Percentiles rank a stretch among this genome's conserved stretches.
These are phyloP conservation scores for Ceratosolen solmsi DNA, from an alignment of 1,140 invertebrate species.

Conservation along the genomic window DNA sequence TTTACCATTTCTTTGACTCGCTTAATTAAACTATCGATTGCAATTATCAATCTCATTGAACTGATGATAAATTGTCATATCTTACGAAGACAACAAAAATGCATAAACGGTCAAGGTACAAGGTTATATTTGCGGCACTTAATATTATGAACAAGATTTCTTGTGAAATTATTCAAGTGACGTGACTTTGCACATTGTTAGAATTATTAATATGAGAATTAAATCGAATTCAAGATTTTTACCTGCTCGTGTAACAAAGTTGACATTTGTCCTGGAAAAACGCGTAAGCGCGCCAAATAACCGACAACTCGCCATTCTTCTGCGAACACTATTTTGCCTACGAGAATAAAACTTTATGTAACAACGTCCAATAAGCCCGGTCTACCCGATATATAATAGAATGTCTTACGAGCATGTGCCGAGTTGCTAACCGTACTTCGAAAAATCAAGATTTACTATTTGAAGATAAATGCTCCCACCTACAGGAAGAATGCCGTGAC, in stretches of 20 bases:
- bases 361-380: not conserved
- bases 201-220: not conserved
- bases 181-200: conserved; percentile 39
- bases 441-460: not conserved
- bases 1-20: too few species aligned
- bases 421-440: not conserved
- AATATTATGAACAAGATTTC: conserved; percentile 12
- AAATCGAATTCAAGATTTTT: conserved; percentile 51
- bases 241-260: conserved; percentile 66
- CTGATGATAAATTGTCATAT: too few species aligned
- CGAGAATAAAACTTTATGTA: not conserved
- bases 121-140: conserved; percentile 1
- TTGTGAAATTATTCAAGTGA: conserved; percentile 36
- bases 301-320: conserved; percentile 68
- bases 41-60: too few species aligned
- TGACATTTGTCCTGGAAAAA: conserved; percentile 62
- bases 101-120: conserved; percentile 11
- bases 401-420: not conserved
- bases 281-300: conserved; percentile 65
- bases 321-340: not conserved
- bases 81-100: not conserved
- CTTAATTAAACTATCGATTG: too few species aligned
- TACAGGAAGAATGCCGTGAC: not conserved
- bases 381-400: not conserved
- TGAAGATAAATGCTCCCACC: not conserved